Evolutionary conservation across 2,113 vertebrate genomes (phyloP), one percentile per base, ranked within the genome.

Genomic region (Sylvia atricapilla): DNA sequence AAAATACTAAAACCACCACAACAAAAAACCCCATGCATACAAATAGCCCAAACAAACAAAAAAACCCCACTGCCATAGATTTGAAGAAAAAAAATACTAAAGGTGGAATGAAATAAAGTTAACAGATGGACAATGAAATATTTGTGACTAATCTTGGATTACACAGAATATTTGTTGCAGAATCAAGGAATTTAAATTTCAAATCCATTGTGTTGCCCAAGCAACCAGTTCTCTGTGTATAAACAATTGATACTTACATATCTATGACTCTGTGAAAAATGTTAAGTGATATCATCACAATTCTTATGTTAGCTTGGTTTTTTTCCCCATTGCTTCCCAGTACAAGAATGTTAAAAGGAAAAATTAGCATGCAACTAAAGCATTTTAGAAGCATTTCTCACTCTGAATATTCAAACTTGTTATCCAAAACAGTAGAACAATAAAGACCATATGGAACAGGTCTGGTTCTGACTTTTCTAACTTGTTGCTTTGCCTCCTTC

Each of bases 111-210:
- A 80, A 90, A 90, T 30, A 50, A 84, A 63, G 11, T 78, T 75
- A 94, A 44, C 68, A 68, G 58, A 91, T 64, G 58, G 31, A 72
- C 47, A 72, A 14, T 28, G n/a, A 76, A 90, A 69, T 75, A 80
- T 16, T 46, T 84, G 53, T 24, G 21, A 62, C 47, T 91, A 33
- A 74, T 86, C 44, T 49, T 84, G 35, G 66, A 64, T 56, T 75
- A 49, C 30, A 25, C 5, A 52, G 31, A 63, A 23, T 37, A 84
- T 67, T 77, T 88, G 23, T 70, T 85, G 59, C 39, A 89, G 81
- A 95, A 92, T 84, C 21, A 88, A 83, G 46, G 21, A 86, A 88
- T 41, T 31, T 80, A 67, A 90, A 86, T 88, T 90, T 94, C 33
- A 83, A 88, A 90, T 53, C 24, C 19, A 79, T 17, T 55, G 33